Base-by-base conservation (phyloP, 1,140 invertebrate genomes). In the Apolygus lucorum region DNA sequence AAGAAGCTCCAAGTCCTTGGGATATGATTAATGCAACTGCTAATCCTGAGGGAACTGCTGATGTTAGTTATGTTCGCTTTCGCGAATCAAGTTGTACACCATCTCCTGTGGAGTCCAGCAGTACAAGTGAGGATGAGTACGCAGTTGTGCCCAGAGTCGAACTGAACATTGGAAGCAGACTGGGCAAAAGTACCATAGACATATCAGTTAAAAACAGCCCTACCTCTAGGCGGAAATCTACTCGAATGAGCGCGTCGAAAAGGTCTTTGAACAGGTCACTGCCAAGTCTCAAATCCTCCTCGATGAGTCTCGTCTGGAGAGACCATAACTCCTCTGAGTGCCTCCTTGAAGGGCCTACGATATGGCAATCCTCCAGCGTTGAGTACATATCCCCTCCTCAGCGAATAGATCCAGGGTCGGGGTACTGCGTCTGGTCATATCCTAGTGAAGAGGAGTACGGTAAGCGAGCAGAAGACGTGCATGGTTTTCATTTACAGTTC, bases 91-190 rank as follows among this genome's bases (percentile, higher is more conserved):
- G 64, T 24, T 42, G 21, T 25, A 29, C 64, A n/a, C 64, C 64
- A 1, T 66, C 64, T 29, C 63, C 63, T 4, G 59, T 22, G 69
- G 49, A 25, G 2, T 21, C 13, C 27, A 69, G 26, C 67, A 67
- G 68, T 64, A 25, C 52, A 75, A 78, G 67, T 75, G 78, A 65
- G 78, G 79, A 78, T 79, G 76, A 73, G 78, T 78, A 73, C 77
- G 78, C 21, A 76, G 26, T 52, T 2, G 1, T 22, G 1, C 54
- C 68, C 28, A 27, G 52, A 28, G 63, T 70, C 4, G 28, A 65
- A 65, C 22, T 70, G 2, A 27, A 28, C 17, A 26, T 70, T 1
- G 29, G 62, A 64, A 34, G 25, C 14, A 64, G 63, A 21, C 28
- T 70, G 63, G 68, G 68, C 8, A 42, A 11, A 17, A 70, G 68